phyloP scores from a whole-genome alignment of 2,113 vertebrate species.

The Ahaetulla prasina region DNA sequence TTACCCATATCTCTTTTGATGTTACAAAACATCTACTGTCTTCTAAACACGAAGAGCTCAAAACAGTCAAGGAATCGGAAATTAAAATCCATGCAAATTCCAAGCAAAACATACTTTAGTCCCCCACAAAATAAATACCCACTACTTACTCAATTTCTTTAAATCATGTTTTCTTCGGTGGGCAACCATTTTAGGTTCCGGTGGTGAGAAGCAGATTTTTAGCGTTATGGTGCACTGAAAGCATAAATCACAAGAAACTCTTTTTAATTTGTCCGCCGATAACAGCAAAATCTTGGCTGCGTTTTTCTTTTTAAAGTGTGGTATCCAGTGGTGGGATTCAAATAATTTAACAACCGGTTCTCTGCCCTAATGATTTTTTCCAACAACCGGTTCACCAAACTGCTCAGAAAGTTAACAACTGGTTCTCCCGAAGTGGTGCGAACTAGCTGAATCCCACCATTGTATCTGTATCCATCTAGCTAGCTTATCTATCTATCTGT shows the following conservation, averaged over 20 bases:
- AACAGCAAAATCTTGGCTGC: not conserved
- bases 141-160: not conserved
- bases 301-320: not conserved
- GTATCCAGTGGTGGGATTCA: no score
- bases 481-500: no score
- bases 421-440: no score
- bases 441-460: no score
- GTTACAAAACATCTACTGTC: not conserved
- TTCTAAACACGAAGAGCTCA: not conserved
- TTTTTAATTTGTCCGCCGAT: not conserved
- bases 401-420: no score
- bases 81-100: not conserved
- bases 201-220: not conserved
- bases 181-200: not conserved
- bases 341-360: no score
- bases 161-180: not conserved
- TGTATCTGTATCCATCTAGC: no score
- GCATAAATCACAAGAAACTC: not conserved
- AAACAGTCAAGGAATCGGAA: not conserved
- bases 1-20: not conserved
- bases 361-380: no score
- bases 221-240: conserved; percentile 14
- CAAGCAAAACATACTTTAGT: not conserved
- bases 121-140: not conserved
- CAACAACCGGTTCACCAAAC: no score